A percentile compares a stretch with the other conserved stretches of the same genome.
These are phyloP conservation scores for Scolopax mira DNA, from an alignment of 2,113 vertebrate genomes.

Conservation along the genomic window DNA sequence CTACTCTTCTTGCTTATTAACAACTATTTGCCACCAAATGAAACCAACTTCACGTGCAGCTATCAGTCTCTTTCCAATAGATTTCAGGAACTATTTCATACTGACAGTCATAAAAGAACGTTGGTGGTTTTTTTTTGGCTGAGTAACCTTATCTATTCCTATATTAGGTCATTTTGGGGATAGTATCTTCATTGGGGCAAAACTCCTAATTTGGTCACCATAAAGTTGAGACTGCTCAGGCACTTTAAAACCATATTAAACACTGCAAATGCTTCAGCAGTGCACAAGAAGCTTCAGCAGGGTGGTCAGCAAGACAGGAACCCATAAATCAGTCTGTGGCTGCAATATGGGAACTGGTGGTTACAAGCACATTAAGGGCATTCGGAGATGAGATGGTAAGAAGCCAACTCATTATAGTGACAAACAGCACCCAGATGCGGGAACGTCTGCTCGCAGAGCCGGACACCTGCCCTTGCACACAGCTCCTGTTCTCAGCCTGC, in stretches of 20 bases:
- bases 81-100: not conserved
- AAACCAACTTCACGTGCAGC: not conserved
- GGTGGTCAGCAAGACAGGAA: not conserved
- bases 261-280: not conserved
- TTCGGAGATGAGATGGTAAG: not conserved
- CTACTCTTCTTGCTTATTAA: not conserved
- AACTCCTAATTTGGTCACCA: not conserved
- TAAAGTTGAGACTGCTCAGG: fast-evolving
- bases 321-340: not conserved
- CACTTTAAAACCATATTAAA: not conserved
- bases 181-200: not conserved
- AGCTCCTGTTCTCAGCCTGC: not conserved
- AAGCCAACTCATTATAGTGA: constrained; percentile 53
- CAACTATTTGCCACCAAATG: not conserved
- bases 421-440: constrained; percentile 28
- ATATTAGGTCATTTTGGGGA: fast-evolving
- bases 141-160: not conserved
- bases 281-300: not conserved
- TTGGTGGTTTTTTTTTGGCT: not conserved
- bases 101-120: not conserved
- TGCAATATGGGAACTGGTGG: not conserved
- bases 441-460: not conserved
- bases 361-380: not conserved
- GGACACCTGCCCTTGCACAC: constrained; percentile 22
- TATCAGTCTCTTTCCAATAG: not conserved